Percentiles rank a stretch among this genome's conserved stretches.
Conservation (phyloP, 2,113 vertebrate genomes). For the Chunga burmeisteri region DNA sequence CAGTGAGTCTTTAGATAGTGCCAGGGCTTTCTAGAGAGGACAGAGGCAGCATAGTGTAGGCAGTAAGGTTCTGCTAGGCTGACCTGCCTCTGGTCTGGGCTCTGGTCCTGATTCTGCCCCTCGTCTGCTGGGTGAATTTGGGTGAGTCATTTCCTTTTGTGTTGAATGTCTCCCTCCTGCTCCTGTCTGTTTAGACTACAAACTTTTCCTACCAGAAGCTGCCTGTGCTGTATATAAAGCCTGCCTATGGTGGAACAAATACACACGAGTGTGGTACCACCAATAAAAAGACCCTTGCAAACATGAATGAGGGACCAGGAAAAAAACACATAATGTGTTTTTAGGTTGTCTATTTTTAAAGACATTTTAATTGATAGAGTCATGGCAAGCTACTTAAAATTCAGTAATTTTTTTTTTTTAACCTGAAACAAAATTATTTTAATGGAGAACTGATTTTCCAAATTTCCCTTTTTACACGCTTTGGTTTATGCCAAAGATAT, state of each 20-base stretch:
- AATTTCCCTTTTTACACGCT: background rate
- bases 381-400: background rate
- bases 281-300: background rate
- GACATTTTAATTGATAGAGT: background rate
- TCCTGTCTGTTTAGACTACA: background rate
- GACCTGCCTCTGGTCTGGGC: background rate
- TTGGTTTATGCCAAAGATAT: background rate
- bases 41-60: background rate
- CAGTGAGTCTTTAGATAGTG: accelerated
- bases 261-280: background rate
- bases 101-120: background rate
- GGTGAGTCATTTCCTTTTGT: slow-evolving; percentile 46
- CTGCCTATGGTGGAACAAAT: background rate
- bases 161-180: slow-evolving; percentile 6
- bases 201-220: background rate
- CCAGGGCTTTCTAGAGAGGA: background rate
- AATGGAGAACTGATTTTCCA: background rate
- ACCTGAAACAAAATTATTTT: background rate
- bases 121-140: background rate
- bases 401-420: background rate
- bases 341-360: background rate
- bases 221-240: background rate
- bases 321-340: background rate
- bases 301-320: background rate
- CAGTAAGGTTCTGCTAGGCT: background rate